Evolutionary conservation across 2,888 invertebrate genomes (phyloP).

Genomic region (Eupsilia transversa): DNA sequence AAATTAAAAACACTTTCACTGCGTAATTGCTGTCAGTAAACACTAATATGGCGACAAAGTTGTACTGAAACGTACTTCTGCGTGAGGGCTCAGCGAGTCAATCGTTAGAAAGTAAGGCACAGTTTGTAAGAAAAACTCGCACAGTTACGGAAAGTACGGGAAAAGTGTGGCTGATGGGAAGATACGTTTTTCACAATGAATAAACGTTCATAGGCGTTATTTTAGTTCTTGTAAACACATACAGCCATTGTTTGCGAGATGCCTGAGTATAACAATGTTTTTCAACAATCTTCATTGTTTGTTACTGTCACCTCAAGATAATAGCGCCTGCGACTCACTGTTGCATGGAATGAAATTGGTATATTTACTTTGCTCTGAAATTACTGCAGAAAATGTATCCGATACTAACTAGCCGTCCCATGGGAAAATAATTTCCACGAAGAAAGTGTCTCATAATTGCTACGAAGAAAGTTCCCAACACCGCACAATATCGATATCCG

Average conservation of each 20-base stretch:
- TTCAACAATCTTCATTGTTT: constrained; percentile 63
- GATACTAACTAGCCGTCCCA: constrained; percentile 17
- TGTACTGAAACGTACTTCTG: constrained; percentile 55
- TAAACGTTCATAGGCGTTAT: constrained; percentile 53
- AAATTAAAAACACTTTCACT: constrained; percentile 84
- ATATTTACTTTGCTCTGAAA: constrained; percentile 29
- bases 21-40: constrained; percentile 79
- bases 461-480: constrained; percentile 44
- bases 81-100: constrained; percentile 60
- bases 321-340: constrained; percentile 39
- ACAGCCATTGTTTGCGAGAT: constrained; percentile 66
- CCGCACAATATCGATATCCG: constrained; percentile 57
- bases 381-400: constrained; percentile 25
- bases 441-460: constrained; percentile 41
- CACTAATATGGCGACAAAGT: constrained; percentile 79
- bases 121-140: constrained; percentile 69
- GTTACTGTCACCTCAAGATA: constrained; percentile 51
- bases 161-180: constrained; percentile 74
- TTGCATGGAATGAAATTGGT: constrained; percentile 24
- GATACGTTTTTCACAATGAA: constrained; percentile 64
- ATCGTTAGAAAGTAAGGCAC: constrained; percentile 74
- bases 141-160: constrained; percentile 74
- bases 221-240: constrained; percentile 64
- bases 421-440: constrained; percentile 36
- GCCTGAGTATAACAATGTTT: constrained; percentile 64